Evolutionary conservation across 2,113 vertebrate genomes (phyloP).

Genomic region (Pedetes capensis): DNA sequence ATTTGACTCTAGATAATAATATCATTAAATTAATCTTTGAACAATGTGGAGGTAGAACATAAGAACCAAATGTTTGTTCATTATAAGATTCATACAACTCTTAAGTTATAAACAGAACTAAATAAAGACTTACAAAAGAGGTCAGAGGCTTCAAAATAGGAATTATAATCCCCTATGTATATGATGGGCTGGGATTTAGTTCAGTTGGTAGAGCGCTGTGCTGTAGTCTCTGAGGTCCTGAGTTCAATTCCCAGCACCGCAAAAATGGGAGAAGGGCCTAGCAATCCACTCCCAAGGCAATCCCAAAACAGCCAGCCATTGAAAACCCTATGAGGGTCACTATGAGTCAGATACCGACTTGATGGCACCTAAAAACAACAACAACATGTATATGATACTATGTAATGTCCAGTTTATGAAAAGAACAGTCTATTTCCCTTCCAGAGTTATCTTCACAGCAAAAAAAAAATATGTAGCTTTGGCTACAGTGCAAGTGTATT

Average conservation of each 20-base stretch:
- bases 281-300: too few relatives aligned
- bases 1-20: slow-evolving; percentile 18
- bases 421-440: neutral
- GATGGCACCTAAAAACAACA: too few relatives aligned
- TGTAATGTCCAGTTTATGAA: neutral
- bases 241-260: too few relatives aligned
- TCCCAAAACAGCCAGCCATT: too few relatives aligned
- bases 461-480: neutral
- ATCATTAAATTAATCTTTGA: slow-evolving; percentile 19
- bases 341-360: too few relatives aligned
- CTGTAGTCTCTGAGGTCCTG: too few relatives aligned
- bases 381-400: neutral
- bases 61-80: slow-evolving; percentile 29
- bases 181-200: too few relatives aligned
- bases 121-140: slow-evolving; percentile 24
- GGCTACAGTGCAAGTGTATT: neutral
- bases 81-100: neutral
- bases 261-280: too few relatives aligned
- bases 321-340: too few relatives aligned
- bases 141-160: neutral
- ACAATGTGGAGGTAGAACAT: slow-evolving; percentile 26
- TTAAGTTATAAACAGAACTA: slow-evolving; percentile 25
- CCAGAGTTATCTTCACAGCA: neutral
- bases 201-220: too few relatives aligned
- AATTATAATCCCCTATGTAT: neutral